Evolutionary conservation across 2,797 vertebrate species (phyloP).

Genomic region (Pelobates cultripes): DNA sequence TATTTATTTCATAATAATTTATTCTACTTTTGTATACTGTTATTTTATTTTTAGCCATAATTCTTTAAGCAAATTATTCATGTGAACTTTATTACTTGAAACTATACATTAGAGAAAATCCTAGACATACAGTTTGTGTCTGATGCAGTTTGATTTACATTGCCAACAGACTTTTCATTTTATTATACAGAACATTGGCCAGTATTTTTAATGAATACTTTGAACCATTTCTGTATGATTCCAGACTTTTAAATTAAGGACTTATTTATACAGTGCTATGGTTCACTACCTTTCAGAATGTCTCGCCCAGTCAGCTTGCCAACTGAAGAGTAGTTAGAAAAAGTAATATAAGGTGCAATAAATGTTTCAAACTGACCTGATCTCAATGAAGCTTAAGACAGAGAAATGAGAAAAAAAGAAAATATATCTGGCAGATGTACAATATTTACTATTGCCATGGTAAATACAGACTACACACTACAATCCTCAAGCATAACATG

Average conservation of each 20-base stretch:
- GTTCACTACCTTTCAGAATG: constrained; percentile 30
- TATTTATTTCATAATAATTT: no score
- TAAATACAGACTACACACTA: not conserved
- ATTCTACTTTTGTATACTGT: no score
- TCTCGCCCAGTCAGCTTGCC: constrained; percentile 18
- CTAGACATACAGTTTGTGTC: not conserved
- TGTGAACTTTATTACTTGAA: not conserved
- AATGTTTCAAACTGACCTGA: constrained; percentile 2
- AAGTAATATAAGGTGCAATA: constrained; percentile 35
- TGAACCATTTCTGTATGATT: constrained; percentile 29
- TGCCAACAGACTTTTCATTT: constrained; percentile 32
- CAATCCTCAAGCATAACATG: not conserved
- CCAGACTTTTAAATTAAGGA: constrained; percentile 23
- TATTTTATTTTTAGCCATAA: no score
- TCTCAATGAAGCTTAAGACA: constrained; percentile 6
- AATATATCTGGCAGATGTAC: not conserved
- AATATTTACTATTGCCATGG: constrained; percentile 8
- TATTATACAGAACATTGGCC: constrained; percentile 17
- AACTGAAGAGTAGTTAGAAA: constrained; percentile 5
- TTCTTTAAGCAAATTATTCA: no score
- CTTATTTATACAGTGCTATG: constrained; percentile 31
- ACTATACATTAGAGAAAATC: not conserved
- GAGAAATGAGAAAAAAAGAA: not conserved
- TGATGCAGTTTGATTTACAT: not conserved
- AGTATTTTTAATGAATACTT: constrained; percentile 24